A percentile compares a stretch with the other conserved stretches of the same genome.
These are phyloP conservation scores for Lagenorhynchus albirostris DNA, from an alignment of 2,113 vertebrate species.

Conservation along the genomic window DNA sequence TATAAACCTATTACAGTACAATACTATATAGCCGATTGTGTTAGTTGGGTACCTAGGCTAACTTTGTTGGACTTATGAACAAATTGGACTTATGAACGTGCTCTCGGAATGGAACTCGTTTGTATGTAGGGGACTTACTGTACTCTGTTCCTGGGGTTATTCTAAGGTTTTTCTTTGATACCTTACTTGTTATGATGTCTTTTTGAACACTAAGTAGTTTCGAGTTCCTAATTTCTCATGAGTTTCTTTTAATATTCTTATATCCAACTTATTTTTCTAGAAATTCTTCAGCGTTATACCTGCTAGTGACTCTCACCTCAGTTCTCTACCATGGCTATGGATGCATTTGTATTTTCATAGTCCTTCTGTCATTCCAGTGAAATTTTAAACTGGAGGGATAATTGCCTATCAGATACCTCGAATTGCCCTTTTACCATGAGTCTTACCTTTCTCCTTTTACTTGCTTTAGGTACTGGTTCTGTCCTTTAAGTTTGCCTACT, in stretches of 20 bases:
- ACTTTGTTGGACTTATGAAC: no score
- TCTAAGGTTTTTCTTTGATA: not conserved
- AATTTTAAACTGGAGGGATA: not conserved
- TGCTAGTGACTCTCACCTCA: not conserved
- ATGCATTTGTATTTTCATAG: not conserved
- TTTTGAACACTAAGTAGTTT: not conserved
- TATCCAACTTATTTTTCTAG: not conserved
- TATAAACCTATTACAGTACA: no score
- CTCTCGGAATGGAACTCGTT: no score
- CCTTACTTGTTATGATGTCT: not conserved
- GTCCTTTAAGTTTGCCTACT: not conserved
- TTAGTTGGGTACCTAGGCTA: no score
- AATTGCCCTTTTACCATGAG: not conserved
- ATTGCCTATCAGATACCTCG: not conserved
- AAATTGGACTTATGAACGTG: no score
- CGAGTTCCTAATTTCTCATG: not conserved
- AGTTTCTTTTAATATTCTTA: not conserved
- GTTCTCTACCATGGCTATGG: not conserved
- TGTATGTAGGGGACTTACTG: no score
- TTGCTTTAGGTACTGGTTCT: not conserved
- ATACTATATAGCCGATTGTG: no score
- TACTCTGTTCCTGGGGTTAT: not conserved
- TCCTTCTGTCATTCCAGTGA: not conserved
- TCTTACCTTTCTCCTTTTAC: not conserved
- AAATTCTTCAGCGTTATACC: not conserved